phyloP scores from a whole-genome alignment of 1,140 invertebrate genomes.

The Drosophila parabipectinata region DNA sequence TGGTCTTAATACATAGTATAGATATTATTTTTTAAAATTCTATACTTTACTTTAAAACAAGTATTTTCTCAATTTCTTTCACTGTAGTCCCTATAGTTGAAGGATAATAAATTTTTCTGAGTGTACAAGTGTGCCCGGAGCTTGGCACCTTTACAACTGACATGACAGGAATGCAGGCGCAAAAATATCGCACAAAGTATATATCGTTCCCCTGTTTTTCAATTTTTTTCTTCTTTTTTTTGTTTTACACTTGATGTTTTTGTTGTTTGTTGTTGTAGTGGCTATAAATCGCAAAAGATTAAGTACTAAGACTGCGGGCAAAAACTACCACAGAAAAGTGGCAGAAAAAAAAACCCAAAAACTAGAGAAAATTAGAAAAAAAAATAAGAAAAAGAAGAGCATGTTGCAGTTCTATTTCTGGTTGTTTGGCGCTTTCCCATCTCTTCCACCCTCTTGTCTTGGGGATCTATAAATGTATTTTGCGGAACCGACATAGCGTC shows the following conservation, averaged over 20 bases:
- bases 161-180: slow-evolving; percentile 63
- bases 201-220: slow-evolving; percentile 12
- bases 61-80: background rate
- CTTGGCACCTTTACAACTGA: slow-evolving; percentile 45
- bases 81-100: too few relatives aligned
- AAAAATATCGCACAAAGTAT: slow-evolving; percentile 48
- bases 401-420: slow-evolving; percentile 72
- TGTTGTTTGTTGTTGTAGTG: slow-evolving; percentile 5
- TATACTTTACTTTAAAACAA: too few relatives aligned
- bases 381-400: slow-evolving; percentile 15
- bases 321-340: background rate
- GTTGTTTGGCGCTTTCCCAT: slow-evolving; percentile 68
- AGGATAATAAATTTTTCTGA: background rate
- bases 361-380: background rate
- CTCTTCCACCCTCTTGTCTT: slow-evolving; percentile 1
- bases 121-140: slow-evolving; percentile 8
- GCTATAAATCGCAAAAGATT: slow-evolving; percentile 79
- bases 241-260: background rate
- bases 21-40: too few relatives aligned
- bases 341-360: slow-evolving; percentile 15
- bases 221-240: background rate
- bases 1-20: too few relatives aligned
- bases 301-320: slow-evolving; percentile 46
- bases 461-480: slow-evolving; percentile 64
- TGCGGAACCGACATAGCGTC: slow-evolving; percentile 74